phyloP scores from a whole-genome alignment of 2,888 invertebrate species.

The Agelastica alni region DNA sequence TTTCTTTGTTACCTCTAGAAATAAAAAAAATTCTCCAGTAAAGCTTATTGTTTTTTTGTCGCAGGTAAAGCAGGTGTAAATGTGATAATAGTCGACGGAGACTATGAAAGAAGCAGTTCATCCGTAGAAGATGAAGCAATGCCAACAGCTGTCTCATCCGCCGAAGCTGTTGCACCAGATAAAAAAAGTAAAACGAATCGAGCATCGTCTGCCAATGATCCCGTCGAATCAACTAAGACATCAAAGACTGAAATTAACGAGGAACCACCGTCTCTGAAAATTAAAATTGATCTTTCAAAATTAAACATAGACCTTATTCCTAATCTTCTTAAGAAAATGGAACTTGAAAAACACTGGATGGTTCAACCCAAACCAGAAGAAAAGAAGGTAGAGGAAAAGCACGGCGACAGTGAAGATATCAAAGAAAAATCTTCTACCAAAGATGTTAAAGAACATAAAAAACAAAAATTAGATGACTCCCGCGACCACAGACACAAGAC shows the following conservation, averaged over 20 bases:
- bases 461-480: slow-evolving; percentile 21
- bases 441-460: slow-evolving; percentile 35
- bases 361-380: slow-evolving; percentile 33
- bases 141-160: slow-evolving; percentile 42
- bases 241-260: slow-evolving; percentile 53
- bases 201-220: slow-evolving; percentile 27
- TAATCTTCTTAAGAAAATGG: slow-evolving; percentile 37
- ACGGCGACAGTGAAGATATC: slow-evolving; percentile 16
- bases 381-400: slow-evolving; percentile 21
- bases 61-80: slow-evolving; percentile 67
- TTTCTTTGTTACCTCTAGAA: too few relatives aligned
- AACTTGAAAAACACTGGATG: slow-evolving; percentile 35
- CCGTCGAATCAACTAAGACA: slow-evolving; percentile 39
- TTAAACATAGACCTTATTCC: slow-evolving; percentile 54
- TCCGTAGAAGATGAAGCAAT: slow-evolving; percentile 54
- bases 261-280: slow-evolving; percentile 29
- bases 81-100: slow-evolving; percentile 69
- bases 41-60: slow-evolving; percentile 47
- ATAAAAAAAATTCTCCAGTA: neutral
- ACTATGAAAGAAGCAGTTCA: slow-evolving; percentile 58
- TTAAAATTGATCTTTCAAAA: slow-evolving; percentile 50
- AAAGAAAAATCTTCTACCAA: slow-evolving; percentile 27
- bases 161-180: slow-evolving; percentile 46
- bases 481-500: slow-evolving; percentile 44
- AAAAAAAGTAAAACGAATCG: slow-evolving; percentile 37